Percentiles rank a stretch among this genome's conserved stretches.
Evolutionary conservation across 2,113 vertebrate genomes (phyloP).

Genomic region (Narcine bancroftii): DNA sequence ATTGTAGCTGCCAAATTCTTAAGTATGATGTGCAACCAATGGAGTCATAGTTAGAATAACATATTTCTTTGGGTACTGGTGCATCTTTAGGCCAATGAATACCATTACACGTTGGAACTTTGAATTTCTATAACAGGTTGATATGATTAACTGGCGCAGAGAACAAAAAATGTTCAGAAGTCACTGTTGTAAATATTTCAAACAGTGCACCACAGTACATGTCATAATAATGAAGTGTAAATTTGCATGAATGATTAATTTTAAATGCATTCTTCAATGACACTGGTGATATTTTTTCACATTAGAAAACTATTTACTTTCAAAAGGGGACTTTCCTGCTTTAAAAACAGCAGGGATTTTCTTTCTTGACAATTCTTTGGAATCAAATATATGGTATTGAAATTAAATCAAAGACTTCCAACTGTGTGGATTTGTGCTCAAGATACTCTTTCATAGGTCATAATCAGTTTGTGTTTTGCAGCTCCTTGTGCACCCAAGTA

Average conservation of each 20-base stretch:
- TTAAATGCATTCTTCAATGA: background rate
- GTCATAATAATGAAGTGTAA: background rate
- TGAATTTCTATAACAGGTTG: background rate
- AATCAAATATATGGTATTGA: background rate
- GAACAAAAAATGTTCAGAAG: background rate
- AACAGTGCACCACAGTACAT: background rate
- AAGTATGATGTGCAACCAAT: no score
- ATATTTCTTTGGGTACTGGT: no score
- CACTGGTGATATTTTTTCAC: background rate
- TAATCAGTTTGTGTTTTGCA: constrained; percentile 38
- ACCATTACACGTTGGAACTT: background rate
- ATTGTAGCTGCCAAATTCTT: no score
- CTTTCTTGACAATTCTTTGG: no score
- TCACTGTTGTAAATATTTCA: background rate
- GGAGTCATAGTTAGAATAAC: no score
- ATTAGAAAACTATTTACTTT: background rate
- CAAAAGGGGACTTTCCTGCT: no score
- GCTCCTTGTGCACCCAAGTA: constrained; percentile 52
- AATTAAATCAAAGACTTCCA: background rate
- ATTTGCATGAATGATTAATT: background rate
- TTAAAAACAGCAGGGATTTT: background rate
- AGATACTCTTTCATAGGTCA: background rate
- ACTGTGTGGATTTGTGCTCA: background rate
- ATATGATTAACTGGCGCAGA: background rate
- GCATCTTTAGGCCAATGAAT: background rate